Percentiles rank a stretch among this genome's conserved stretches.
These are phyloP conservation scores for Lochmaea crataegi DNA, from an alignment of 2,888 invertebrate species.

Conservation along the genomic window DNA sequence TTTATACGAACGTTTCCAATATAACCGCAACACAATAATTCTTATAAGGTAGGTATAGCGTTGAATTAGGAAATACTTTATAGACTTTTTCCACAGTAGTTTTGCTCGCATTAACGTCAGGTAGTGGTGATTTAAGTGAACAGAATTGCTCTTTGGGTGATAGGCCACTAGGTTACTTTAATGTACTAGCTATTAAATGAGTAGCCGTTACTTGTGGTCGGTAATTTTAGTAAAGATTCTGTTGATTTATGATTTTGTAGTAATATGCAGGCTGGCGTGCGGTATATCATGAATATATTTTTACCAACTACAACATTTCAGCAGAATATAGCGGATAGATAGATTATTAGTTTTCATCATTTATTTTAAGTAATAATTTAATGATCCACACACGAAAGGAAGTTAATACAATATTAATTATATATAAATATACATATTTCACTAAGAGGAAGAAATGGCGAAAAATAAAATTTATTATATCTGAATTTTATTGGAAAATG, in stretches of 20 bases:
- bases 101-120: constrained; percentile 51
- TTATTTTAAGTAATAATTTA: not conserved
- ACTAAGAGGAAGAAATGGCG: too few species aligned
- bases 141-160: constrained; percentile 57
- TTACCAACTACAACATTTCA: constrained; percentile 14
- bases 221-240: constrained; percentile 43
- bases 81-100: constrained; percentile 9
- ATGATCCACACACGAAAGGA: not conserved
- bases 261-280: constrained; percentile 37
- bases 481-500: too few species aligned
- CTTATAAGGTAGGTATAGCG: too few species aligned
- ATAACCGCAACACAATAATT: too few species aligned
- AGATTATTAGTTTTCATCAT: not conserved
- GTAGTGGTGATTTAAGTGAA: constrained; percentile 54
- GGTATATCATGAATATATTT: constrained; percentile 26
- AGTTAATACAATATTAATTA: not conserved
- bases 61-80: not conserved
- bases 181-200: constrained; percentile 49
- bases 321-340: not conserved
- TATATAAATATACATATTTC: too few species aligned
- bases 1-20: too few species aligned
- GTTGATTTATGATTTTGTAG: constrained; percentile 46
- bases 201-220: constrained; percentile 45
- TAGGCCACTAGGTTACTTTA: constrained; percentile 61
- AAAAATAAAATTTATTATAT: too few species aligned